phyloP scores from a whole-genome alignment of 2,888 invertebrate genomes.

The Tenthredo distinguenda region DNA sequence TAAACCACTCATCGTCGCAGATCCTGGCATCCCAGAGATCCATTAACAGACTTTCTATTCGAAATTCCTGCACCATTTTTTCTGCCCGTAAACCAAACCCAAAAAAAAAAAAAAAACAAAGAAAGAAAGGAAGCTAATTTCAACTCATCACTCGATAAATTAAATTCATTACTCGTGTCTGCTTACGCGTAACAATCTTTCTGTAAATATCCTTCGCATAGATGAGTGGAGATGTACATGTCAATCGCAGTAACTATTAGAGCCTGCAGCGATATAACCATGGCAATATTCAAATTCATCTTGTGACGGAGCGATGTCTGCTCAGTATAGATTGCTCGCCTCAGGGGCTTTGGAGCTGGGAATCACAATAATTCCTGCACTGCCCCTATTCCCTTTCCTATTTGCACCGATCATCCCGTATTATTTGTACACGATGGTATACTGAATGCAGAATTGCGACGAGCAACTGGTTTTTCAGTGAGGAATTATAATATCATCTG shows the following conservation, averaged over 20 bases:
- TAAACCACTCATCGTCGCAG: background rate
- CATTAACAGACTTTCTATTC: slow-evolving; percentile 2
- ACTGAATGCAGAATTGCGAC: background rate
- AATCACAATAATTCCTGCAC: slow-evolving; percentile 77
- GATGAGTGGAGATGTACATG: slow-evolving; percentile 64
- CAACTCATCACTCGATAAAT: background rate
- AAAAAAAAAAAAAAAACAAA: background rate
- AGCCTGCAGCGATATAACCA: slow-evolving; percentile 74
- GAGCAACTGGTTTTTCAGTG: background rate
- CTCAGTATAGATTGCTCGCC: slow-evolving; percentile 75
- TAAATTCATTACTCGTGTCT: slow-evolving; percentile 20
- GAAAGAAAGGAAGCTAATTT: background rate
- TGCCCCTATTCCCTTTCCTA: slow-evolving; percentile 71
- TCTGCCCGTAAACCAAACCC: background rate
- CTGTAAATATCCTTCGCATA: slow-evolving; percentile 10
- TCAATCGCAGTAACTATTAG: slow-evolving; percentile 75
- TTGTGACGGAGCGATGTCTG: slow-evolving; percentile 74
- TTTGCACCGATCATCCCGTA: slow-evolving; percentile 31
- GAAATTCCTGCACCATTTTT: slow-evolving; percentile 4
- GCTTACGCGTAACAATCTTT: background rate
- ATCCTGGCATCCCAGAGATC: background rate
- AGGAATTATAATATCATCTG: background rate
- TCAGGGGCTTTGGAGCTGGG: slow-evolving; percentile 65
- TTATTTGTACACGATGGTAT: slow-evolving; percentile 10
- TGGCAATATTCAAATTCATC: slow-evolving; percentile 77